A percentile compares a stretch with the other conserved stretches of the same genome.
Evolutionary conservation across 2,113 vertebrate genomes (phyloP).

Genomic region (Amphiprion percula): DNA sequence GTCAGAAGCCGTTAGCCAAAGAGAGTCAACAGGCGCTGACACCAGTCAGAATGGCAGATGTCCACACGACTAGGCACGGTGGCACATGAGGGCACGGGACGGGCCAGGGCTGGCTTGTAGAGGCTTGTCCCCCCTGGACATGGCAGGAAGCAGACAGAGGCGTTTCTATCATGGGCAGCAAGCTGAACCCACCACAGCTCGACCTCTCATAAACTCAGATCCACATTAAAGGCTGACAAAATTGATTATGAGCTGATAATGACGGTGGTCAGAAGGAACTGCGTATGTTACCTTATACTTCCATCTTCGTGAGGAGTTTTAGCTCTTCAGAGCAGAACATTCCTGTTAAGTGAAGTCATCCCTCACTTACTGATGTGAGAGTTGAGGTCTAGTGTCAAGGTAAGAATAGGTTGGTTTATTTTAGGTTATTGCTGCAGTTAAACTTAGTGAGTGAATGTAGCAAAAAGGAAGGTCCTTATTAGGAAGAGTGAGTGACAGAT

Average conservation of each 20-base stretch:
- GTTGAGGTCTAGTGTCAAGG: not conserved
- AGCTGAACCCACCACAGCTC: conserved; percentile 39
- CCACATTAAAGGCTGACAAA: conserved; percentile 62
- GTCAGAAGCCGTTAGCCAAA: conserved; percentile 78
- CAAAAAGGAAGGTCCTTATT: conserved; percentile 1
- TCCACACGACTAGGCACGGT: conserved; percentile 80
- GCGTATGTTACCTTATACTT: not conserved
- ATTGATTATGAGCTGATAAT: conserved; percentile 57
- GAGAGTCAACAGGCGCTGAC: conserved; percentile 74
- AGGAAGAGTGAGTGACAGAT: conserved; percentile 14
- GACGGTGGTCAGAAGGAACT: conserved; percentile 34
- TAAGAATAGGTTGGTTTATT: not conserved
- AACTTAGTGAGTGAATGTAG: not conserved
- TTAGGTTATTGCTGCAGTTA: not conserved
- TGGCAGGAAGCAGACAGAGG: conserved; percentile 75
- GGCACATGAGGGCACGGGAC: conserved; percentile 74
- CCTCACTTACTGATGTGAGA: not conserved
- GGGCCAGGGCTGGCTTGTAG: conserved; percentile 59
- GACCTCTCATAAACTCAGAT: conserved; percentile 48
- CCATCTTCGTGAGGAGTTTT: conserved; percentile 5
- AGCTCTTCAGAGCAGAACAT: not conserved
- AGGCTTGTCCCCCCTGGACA: conserved; percentile 70
- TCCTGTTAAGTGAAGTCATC: not conserved
- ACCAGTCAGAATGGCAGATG: conserved; percentile 86
- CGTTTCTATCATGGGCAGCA: conserved; percentile 62